These are phyloP conservation scores for Sitodiplosis mosellana DNA, from an alignment of 1,140 invertebrate genomes.

Conservation along the genomic window DNA sequence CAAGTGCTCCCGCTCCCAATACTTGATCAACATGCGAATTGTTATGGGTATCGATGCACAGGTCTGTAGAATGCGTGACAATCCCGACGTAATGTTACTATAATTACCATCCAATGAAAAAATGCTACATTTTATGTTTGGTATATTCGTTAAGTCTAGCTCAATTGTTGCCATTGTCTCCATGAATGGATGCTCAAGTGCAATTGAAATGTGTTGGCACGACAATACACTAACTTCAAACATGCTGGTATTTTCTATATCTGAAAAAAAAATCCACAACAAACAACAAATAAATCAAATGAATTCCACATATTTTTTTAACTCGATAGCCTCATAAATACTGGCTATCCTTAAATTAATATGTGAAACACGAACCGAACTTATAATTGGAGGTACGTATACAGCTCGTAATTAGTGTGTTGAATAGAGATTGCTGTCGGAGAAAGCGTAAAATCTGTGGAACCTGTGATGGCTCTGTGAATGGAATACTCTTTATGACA, in stretches of 20 bases:
- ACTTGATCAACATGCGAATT: slow-evolving; percentile 44
- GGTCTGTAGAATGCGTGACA: slow-evolving; percentile 72
- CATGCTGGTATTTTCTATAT: slow-evolving; percentile 64
- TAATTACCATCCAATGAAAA: slow-evolving; percentile 30
- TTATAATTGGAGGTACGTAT: slow-evolving; percentile 57
- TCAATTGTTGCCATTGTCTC: slow-evolving; percentile 85
- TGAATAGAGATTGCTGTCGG: slow-evolving; percentile 81
- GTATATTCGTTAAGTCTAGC: slow-evolving; percentile 66
- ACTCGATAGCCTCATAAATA: no score
- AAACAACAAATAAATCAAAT: neutral
- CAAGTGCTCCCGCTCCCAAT: slow-evolving; percentile 36
- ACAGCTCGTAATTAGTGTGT: slow-evolving; percentile 71
- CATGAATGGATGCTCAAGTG: slow-evolving; percentile 81
- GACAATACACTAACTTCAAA: slow-evolving; percentile 82
- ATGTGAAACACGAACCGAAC: slow-evolving; percentile 30
- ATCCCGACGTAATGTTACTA: slow-evolving; percentile 45
- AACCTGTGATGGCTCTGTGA: slow-evolving; percentile 87
- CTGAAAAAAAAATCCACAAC: slow-evolving; percentile 21
- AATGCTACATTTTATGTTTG: slow-evolving; percentile 46
- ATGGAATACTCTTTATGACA: slow-evolving; percentile 66
- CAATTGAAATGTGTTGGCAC: slow-evolving; percentile 72
- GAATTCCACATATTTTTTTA: no score
- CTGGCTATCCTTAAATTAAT: no score
- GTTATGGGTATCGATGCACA: slow-evolving; percentile 84
- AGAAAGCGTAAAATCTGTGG: slow-evolving; percentile 68